Evolutionary conservation across 1,140 invertebrate species (phyloP).

Genomic region (Lysiphlebus fabarum): DNA sequence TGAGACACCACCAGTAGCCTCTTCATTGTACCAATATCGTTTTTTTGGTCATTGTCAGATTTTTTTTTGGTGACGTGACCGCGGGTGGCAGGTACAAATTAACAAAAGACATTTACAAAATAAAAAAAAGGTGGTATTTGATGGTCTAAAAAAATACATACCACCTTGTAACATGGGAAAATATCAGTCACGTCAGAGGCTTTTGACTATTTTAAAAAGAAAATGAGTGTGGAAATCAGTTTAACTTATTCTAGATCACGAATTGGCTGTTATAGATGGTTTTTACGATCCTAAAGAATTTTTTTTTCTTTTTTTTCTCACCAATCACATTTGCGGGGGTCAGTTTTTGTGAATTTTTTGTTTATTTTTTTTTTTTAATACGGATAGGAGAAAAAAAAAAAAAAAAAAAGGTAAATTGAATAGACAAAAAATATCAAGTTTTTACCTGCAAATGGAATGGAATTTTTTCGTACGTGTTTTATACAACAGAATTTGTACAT

Average conservation of each 20-base stretch:
- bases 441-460: neutral
- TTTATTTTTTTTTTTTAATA: constrained; percentile 43
- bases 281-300: constrained; percentile 6
- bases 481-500: constrained; percentile 1
- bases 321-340: constrained; percentile 31
- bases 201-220: constrained; percentile 10
- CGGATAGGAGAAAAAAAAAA: neutral
- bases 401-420: constrained; percentile 11
- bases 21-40: constrained; percentile 15
- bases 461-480: neutral
- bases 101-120: neutral
- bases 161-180: constrained; percentile 5
- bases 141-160: neutral
- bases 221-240: constrained; percentile 34
- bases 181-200: constrained; percentile 20
- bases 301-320: neutral
- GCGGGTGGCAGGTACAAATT: neutral
- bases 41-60: neutral
- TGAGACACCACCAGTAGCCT: constrained; percentile 19
- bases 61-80: neutral
- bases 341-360: constrained; percentile 19
- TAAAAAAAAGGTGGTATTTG: neutral
- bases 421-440: neutral
- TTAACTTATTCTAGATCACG: constrained; percentile 49
- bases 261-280: constrained; percentile 34